These are phyloP conservation scores for Chelon auratus DNA, from an alignment of 2,797 vertebrate species.

Conservation along the genomic window DNA sequence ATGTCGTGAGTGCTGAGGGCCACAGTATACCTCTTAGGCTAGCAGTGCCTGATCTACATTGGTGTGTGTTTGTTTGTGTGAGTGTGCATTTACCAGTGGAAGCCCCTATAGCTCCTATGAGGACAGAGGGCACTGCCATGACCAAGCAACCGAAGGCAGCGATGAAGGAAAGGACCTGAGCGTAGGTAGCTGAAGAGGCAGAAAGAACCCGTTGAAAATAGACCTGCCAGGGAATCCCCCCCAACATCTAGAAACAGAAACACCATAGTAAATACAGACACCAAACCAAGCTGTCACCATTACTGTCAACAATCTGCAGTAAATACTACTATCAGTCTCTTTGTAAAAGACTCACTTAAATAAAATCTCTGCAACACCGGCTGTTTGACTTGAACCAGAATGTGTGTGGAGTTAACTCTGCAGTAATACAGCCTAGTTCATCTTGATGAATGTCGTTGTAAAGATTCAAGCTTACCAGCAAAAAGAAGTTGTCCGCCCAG, in stretches of 20 bases:
- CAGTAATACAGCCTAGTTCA: background rate
- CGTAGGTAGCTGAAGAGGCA: conserved; percentile 96
- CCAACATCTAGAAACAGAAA: conserved; percentile 90
- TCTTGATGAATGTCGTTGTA: conserved; percentile 1
- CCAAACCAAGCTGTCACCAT: conserved; percentile 25
- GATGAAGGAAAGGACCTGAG: conserved; percentile 94
- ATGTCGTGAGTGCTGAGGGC: background rate
- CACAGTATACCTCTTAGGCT: background rate
- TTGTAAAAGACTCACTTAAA: background rate
- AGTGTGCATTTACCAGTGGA: conserved; percentile 89
- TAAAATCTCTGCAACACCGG: background rate
- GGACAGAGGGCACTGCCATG: conserved; percentile 94
- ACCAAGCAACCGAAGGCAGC: conserved; percentile 95
- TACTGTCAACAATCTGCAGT: conserved; percentile 22
- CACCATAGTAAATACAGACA: conserved; percentile 70
- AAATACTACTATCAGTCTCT: background rate
- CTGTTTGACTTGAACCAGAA: background rate
- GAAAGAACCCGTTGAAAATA: conserved; percentile 99
- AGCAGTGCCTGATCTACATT: background rate
- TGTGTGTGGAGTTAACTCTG: background rate
- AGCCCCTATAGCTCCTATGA: conserved; percentile 96
- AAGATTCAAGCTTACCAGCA: conserved; percentile 86
- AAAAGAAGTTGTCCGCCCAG: conserved; percentile 94
- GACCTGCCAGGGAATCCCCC: conserved; percentile 98
- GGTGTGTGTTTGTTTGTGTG: conserved; percentile 8